Evolutionary conservation across 2,797 vertebrate species (phyloP).

Genomic region (Streptopelia turtur): DNA sequence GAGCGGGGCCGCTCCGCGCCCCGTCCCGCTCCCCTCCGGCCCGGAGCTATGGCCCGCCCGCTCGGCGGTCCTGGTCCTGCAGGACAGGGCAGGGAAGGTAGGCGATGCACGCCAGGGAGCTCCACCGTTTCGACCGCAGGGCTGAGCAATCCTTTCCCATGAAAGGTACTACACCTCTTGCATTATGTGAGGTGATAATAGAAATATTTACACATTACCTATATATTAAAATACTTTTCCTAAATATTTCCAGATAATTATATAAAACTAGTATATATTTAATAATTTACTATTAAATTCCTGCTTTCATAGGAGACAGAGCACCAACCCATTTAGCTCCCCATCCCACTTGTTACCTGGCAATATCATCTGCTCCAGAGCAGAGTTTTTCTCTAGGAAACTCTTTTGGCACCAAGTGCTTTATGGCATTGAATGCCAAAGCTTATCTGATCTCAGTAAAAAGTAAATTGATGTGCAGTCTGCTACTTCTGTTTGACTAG

Average conservation of each 20-base stretch:
- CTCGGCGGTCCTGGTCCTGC: no score
- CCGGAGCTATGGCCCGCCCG: not conserved
- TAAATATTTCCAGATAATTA: fast-evolving
- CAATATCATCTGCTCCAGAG: not conserved
- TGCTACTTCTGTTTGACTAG: not conserved
- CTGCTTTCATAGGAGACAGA: not conserved
- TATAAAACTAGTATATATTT: not conserved
- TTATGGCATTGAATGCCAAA: not conserved
- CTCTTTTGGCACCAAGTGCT: not conserved
- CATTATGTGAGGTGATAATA: fast-evolving
- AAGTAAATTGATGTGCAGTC: fast-evolving
- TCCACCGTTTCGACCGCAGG: not conserved
- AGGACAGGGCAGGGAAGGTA: not conserved
- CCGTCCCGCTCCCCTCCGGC: no score
- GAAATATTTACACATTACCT: fast-evolving
- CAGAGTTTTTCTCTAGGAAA: not conserved
- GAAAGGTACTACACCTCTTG: fast-evolving
- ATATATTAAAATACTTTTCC: not conserved
- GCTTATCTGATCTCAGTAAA: not conserved
- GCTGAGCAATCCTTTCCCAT: fast-evolving
- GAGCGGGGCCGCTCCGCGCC: no score
- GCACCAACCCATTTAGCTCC: no score
- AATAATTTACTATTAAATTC: not conserved
- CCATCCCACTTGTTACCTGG: not conserved
- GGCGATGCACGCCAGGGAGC: fast-evolving